These are phyloP conservation scores for Chrysaora quinquecirrha DNA, from an alignment of 30 jellyfish, hydroid and myxozoan species.

Conservation along the genomic window DNA sequence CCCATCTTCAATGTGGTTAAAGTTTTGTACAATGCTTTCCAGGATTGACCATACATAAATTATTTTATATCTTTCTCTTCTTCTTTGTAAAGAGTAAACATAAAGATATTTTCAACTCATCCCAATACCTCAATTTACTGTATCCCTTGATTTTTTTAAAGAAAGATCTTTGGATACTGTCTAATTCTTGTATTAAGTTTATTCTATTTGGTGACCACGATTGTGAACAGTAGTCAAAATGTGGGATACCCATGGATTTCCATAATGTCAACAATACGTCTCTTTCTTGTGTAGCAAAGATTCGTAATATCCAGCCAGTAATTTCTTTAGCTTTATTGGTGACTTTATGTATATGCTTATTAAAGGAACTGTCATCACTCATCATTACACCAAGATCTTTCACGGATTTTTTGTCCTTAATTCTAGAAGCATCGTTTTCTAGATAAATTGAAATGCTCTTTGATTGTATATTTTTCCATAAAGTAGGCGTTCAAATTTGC, in stretches of 20 bases:
- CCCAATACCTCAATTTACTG: neutral
- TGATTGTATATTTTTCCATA: too few relatives aligned
- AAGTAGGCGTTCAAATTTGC: conserved; percentile 5
- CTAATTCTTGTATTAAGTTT: neutral
- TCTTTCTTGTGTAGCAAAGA: neutral
- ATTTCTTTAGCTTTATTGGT: neutral
- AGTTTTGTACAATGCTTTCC: conserved; percentile 1
- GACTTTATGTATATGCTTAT: neutral
- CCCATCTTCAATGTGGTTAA: too few relatives aligned
- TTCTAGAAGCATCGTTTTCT: too few relatives aligned
- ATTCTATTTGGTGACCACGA: neutral
- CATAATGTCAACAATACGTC: neutral
- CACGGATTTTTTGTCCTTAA: neutral
- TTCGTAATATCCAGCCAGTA: neutral
- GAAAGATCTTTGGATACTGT: neutral
- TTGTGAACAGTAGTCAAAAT: conserved; percentile 19
- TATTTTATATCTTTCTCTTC: conserved; percentile 1
- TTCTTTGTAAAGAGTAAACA: neutral
- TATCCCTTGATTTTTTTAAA: neutral
- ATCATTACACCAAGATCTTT: neutral
- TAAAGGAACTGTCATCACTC: neutral
- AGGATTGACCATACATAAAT: conserved; percentile 1
- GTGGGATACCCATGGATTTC: conserved; percentile 3
- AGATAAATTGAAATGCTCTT: too few relatives aligned
- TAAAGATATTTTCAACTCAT: neutral